Base-by-base conservation (phyloP, 1,140 invertebrate species). In the Caerostris darwini region DNA sequence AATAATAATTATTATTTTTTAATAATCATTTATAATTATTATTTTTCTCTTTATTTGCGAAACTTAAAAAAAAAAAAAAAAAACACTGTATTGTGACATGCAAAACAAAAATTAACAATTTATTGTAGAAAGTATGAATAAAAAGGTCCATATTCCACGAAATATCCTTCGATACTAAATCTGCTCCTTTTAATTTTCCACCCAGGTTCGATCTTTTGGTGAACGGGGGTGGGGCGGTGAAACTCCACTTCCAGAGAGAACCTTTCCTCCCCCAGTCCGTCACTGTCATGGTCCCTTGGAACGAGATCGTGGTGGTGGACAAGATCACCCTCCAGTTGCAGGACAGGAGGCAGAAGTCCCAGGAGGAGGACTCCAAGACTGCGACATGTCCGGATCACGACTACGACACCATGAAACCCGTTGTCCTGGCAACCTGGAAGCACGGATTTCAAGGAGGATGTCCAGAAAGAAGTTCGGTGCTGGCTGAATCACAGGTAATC, bases 221-320 rank as follows among this genome's bases (percentile, higher is more conserved):
- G 56, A 99, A 99, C 96, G 99, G 99, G n/a, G 99, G 99, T 85
- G 99, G 99, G 19, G 99, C 99, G 7, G 98, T 99, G n/a, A 99
- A 98, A 34, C 96, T 99, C 93, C 98, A 99, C 96, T 99, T 99
- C 96, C 98, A 98, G 96, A 96, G 98, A 90, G 98, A 97, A 77
- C 98, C 98, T 12, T 99, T 99, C 96, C 97, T 97, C 95, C 98
- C 94, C 5, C 85, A 94, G 19, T 87, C 95, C 34, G 97, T 97
- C 95, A 99, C 98, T 6, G 98, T 99, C 81, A 98, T 98, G 96
- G 98, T 98, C 90, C 98, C 98, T 50, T 99, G 98, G 98, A 99
- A 99, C 96, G 98, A 98, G 96, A 99, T 99, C 94, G 98, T 99
- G 5, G 98, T 99, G 4, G 96, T 99, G 94, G 96, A 96, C 97